phyloP scores from a whole-genome alignment of 2,888 invertebrate genomes.

The Chaetoderma sp. region DNA sequence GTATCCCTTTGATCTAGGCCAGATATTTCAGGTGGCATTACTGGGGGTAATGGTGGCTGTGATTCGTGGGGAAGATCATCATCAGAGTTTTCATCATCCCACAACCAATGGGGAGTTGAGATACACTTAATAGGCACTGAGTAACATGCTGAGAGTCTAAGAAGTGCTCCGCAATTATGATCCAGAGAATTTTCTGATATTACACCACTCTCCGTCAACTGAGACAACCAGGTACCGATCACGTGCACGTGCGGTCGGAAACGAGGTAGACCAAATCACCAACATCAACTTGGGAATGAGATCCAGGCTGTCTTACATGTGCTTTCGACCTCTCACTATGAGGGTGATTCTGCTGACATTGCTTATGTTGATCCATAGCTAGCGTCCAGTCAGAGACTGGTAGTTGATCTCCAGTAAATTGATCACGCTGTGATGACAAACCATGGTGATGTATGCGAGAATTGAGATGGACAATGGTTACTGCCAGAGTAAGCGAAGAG shows the following conservation, averaged over 20 bases:
- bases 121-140: too few relatives aligned
- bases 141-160: too few relatives aligned
- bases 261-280: conserved; percentile 37
- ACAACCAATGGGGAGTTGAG: too few relatives aligned
- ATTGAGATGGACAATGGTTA: conserved; percentile 33
- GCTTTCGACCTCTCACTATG: conserved; percentile 35
- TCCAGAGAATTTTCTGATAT: conserved; percentile 33
- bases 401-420: conserved; percentile 38
- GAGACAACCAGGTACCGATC: conserved; percentile 34
- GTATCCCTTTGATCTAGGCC: too few relatives aligned
- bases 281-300: conserved; percentile 5
- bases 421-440: conserved; percentile 40
- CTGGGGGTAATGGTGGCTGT: too few relatives aligned
- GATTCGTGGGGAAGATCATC: too few relatives aligned
- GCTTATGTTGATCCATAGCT: conserved; percentile 27
- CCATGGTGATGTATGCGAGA: conserved; percentile 33
- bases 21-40: too few relatives aligned
- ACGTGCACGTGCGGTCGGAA: conserved; percentile 21
- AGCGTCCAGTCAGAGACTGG: conserved; percentile 29
- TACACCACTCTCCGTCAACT: conserved; percentile 32
- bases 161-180: conserved; percentile 30
- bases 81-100: too few relatives aligned
- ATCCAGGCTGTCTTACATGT: neutral
- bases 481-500: conserved; percentile 6
- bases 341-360: conserved; percentile 31